Percentiles rank a stretch among this genome's conserved stretches.
phyloP scores from a whole-genome alignment of 2,888 invertebrate species.

The Chironomus riparius region DNA sequence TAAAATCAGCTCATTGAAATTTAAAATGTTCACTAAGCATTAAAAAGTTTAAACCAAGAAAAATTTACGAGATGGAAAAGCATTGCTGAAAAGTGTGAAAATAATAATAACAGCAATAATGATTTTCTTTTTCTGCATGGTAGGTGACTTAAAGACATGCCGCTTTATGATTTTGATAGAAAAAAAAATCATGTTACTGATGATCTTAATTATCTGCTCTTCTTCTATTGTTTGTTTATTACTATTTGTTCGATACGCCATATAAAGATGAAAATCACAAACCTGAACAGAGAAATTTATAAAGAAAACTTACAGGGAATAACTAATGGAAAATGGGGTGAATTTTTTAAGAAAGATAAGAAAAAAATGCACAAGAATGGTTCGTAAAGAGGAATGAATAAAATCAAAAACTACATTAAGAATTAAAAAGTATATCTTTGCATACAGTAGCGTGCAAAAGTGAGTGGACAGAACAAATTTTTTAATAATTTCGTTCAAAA shows the following conservation, averaged over 20 bases:
- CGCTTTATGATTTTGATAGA: neutral
- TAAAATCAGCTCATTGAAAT: neutral
- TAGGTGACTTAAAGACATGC: neutral
- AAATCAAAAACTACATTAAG: neutral
- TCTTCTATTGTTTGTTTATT: neutral
- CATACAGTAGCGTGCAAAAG: neutral
- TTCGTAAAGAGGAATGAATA: neutral
- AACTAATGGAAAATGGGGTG: neutral
- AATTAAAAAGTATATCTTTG: neutral
- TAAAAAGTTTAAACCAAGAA: neutral
- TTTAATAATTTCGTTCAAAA: no score
- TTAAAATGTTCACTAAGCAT: neutral
- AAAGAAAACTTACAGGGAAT: neutral
- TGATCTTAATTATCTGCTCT: constrained; percentile 18
- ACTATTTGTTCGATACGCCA: neutral
- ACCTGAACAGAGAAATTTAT: constrained; percentile 1
- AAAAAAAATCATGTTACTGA: neutral
- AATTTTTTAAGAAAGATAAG: neutral
- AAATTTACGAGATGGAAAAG: neutral
- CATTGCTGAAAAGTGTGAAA: constrained; percentile 17
- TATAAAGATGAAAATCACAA: constrained; percentile 8
- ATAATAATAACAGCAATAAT: neutral
- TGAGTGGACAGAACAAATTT: neutral
- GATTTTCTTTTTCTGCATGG: neutral
- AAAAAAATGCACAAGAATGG: neutral